phyloP scores from a whole-genome alignment of 2,797 vertebrate genomes.

The Ceryle rudis region DNA sequence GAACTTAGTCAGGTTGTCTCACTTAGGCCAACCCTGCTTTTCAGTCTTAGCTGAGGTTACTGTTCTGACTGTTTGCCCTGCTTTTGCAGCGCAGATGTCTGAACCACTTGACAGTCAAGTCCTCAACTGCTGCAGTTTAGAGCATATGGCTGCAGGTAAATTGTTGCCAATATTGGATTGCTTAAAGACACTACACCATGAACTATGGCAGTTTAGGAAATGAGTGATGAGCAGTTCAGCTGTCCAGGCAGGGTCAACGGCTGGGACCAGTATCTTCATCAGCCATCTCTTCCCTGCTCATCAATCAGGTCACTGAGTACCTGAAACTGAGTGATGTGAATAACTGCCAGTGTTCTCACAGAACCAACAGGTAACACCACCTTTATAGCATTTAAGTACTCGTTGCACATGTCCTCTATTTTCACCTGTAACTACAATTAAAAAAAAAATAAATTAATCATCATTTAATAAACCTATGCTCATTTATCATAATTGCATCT shows the following conservation, averaged over 20 bases:
- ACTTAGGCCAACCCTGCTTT: background rate
- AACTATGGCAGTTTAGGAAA: background rate
- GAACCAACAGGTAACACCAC: conserved; percentile 3
- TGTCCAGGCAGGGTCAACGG: background rate
- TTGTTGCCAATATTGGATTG: background rate
- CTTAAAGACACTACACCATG: background rate
- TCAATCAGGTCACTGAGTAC: background rate
- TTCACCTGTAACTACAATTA: background rate
- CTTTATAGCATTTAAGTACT: conserved; percentile 25
- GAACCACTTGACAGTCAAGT: background rate
- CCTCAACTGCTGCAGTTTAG: background rate
- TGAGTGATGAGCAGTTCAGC: background rate
- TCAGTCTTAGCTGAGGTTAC: background rate
- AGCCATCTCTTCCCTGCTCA: background rate
- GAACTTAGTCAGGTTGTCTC: background rate
- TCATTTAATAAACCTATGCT: conserved; percentile 68
- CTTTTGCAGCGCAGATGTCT: background rate
- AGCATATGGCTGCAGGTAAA: background rate
- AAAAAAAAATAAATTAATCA: background rate
- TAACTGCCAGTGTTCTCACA: background rate
- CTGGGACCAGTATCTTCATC: background rate
- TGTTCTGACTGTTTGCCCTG: background rate
- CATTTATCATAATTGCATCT: conserved; percentile 76
- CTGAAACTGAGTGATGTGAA: background rate
- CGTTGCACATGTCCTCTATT: background rate